Evolutionary conservation across 1,140 invertebrate species (phyloP).

Genomic region (Ephestia elutella): DNA sequence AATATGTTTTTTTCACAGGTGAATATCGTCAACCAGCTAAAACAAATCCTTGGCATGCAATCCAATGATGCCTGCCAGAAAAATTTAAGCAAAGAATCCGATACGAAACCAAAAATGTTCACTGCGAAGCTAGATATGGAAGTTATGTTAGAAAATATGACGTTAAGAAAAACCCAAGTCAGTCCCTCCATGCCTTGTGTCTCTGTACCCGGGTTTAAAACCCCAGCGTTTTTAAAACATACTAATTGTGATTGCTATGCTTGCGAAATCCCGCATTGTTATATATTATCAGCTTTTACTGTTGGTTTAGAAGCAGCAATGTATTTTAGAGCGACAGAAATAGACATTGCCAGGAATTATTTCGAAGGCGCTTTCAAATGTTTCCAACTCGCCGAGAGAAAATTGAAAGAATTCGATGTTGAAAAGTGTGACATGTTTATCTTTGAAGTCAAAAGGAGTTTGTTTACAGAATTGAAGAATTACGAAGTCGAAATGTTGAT

Average conservation of each 20-base stretch:
- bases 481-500: conserved; percentile 41
- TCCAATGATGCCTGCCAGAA: conserved; percentile 17
- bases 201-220: conserved; percentile 27
- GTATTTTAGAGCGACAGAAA: conserved; percentile 45
- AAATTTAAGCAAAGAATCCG: not conserved
- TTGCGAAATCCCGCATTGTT: conserved; percentile 27
- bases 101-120: conserved; percentile 18
- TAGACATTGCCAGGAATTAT: conserved; percentile 46
- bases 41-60: conserved; percentile 46
- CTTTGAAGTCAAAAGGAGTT: conserved; percentile 16
- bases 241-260: conserved; percentile 34
- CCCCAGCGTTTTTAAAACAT: conserved; percentile 40
- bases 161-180: conserved; percentile 21
- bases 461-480: conserved; percentile 23
- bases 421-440: conserved; percentile 20
- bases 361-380: conserved; percentile 34
- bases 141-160: conserved; percentile 36
- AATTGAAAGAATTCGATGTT: conserved; percentile 29
- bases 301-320: conserved; percentile 39
- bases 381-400: conserved; percentile 32
- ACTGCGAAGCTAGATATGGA: conserved; percentile 37
- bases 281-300: conserved; percentile 27
- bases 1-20: conserved; percentile 29
- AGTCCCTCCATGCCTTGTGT: conserved; percentile 30
- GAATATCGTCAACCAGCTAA: conserved; percentile 48